Base-by-base conservation (phyloP, 2,113 vertebrate species). In the Cardinalis cardinalis region DNA sequence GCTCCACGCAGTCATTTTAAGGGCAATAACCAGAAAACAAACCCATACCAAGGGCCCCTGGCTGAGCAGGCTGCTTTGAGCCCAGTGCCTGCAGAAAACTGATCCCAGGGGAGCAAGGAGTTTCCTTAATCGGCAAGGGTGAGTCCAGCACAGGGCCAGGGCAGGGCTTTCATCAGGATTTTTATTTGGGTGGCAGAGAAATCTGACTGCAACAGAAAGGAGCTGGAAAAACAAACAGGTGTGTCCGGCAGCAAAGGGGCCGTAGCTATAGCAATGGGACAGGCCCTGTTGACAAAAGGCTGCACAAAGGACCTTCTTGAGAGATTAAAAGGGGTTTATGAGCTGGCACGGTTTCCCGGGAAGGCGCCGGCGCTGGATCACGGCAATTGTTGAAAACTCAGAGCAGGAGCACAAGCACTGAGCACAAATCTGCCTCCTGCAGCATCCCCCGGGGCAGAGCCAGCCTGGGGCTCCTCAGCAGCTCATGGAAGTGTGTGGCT, bases 151-250 rank as follows among this genome's bases (percentile, higher is more conserved):
- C 82, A 60, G 63, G 64, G 65, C 14, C 34, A 48, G 84, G 75
- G 78, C 89, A 75, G 85, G 59, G 75, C 64, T 89, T 63, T 65
- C 36, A 85, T 83, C 78, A 4, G 66, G 4, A 4, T 32, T 95
- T 94, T 92, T 81, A 28, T 92, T 82, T n/a, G 48, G 85, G 88
- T 76, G 75, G 72, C 68, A 66, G 60, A 86, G 82, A 94, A 94
- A 86, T 84, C 79, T 25, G 88, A 83, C 0, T 3, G 68, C 90
- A 46, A 66, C 40, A 88, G 78, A 94, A 96, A 86, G 79, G 92
- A 94, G 85, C 88, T 96, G 95, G 95, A 95, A 96, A 96, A 96
- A 95, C 94, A 96, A 96, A 96, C 92, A 96, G 94, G 93, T 92
- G 94, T 90, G 93, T 77, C 93, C 36, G 9, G 85, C 85, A 44